Percentiles rank a stretch among this genome's conserved stretches.
These are phyloP conservation scores for Peromyscus maniculatus DNA, from an alignment of 2,113 vertebrate species.

Conservation along the genomic window DNA sequence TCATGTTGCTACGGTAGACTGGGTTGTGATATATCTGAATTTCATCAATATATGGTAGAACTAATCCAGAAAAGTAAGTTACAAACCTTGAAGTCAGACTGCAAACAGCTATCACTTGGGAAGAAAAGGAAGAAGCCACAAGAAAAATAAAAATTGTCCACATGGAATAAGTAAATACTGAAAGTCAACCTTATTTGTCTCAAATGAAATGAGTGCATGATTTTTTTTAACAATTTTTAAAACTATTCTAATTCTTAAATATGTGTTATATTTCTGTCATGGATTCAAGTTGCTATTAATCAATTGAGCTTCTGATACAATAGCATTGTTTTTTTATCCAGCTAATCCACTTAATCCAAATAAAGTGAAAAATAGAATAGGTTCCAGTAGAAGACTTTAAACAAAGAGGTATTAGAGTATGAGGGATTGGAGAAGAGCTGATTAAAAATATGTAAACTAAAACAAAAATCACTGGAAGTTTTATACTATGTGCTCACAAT, in stretches of 20 bases:
- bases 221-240: slow-evolving; percentile 51
- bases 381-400: neutral
- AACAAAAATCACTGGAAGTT: neutral
- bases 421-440: no score
- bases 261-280: slow-evolving; percentile 60
- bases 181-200: neutral
- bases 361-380: neutral
- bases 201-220: slow-evolving; percentile 54
- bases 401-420: neutral
- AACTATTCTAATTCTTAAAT: slow-evolving; percentile 67
- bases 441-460: neutral
- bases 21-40: slow-evolving; percentile 81
- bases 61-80: slow-evolving; percentile 80
- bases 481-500: neutral
- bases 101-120: slow-evolving; percentile 76
- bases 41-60: slow-evolving; percentile 82
- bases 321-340: slow-evolving; percentile 35
- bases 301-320: slow-evolving; percentile 51
- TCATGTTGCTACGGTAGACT: slow-evolving; percentile 82
- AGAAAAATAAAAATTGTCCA: slow-evolving; percentile 40
- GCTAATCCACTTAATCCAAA: neutral
- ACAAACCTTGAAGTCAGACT: slow-evolving; percentile 80
- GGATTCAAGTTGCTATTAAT: slow-evolving; percentile 72
- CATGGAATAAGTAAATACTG: slow-evolving; percentile 64
- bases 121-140: slow-evolving; percentile 15